Conservation (phyloP, 2,888 invertebrate genomes). For the Gastrophysa polygoni region DNA sequence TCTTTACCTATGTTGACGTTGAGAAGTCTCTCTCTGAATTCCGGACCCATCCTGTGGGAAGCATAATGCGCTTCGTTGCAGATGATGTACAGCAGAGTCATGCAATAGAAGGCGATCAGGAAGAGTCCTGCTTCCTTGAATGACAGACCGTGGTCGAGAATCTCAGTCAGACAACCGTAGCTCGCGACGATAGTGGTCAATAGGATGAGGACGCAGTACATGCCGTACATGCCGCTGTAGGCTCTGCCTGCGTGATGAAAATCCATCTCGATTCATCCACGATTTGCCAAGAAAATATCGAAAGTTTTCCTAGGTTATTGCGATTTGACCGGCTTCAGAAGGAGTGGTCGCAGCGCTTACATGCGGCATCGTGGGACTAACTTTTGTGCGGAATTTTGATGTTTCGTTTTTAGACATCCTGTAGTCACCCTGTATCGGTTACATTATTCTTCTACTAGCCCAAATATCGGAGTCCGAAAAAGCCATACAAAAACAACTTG, state of each 20-base stretch:
- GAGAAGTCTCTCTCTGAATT: constrained; percentile 66
- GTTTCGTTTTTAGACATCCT: too few species aligned
- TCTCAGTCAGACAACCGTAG: constrained; percentile 74
- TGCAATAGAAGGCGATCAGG: constrained; percentile 73
- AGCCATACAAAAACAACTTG: too few species aligned
- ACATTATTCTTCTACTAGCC: too few species aligned
- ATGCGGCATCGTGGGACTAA: too few species aligned
- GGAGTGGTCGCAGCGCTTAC: too few species aligned
- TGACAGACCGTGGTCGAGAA: constrained; percentile 72
- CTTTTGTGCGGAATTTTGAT: too few species aligned
- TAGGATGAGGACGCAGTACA: constrained; percentile 75
- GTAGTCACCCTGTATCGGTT: too few species aligned
- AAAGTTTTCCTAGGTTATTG: too few species aligned
- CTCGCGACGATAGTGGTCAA: constrained; percentile 76
- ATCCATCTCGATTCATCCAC: too few species aligned
- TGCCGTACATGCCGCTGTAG: constrained; percentile 78
- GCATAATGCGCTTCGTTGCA: constrained; percentile 74
- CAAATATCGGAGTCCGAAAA: too few species aligned
- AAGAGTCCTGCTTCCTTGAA: constrained; percentile 75
- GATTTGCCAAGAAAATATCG: background rate
- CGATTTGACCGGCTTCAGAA: too few species aligned
- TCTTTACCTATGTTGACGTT: constrained; percentile 67
- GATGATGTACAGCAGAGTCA: constrained; percentile 72
- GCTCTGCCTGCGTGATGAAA: constrained; percentile 62
- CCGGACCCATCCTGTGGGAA: constrained; percentile 60